phyloP scores from a whole-genome alignment of 2,113 vertebrate species.

The Tangachromis dhanisi region DNA sequence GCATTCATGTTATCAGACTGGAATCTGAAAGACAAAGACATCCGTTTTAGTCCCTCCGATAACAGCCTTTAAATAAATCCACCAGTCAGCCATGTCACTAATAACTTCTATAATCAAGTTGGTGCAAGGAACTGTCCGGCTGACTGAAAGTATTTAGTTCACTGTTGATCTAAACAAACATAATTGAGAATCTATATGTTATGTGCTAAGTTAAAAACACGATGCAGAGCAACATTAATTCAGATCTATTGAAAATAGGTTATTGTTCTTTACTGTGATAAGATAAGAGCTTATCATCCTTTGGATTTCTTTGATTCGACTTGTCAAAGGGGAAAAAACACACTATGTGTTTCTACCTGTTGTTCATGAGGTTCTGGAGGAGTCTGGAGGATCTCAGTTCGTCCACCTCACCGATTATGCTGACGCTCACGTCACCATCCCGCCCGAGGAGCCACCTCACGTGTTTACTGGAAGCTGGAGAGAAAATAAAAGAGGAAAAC shows the following conservation, averaged over 20 bases:
- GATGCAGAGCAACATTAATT: background rate
- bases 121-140: background rate
- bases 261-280: background rate
- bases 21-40: conserved; percentile 49
- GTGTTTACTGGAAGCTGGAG: conserved; percentile 58
- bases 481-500: background rate
- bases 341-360: conserved; percentile 19
- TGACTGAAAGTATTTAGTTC: background rate
- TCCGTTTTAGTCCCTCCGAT: conserved; percentile 5
- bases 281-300: background rate
- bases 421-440: conserved; percentile 71
- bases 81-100: conserved; percentile 10
- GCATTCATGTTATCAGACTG: conserved; percentile 29
- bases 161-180: background rate
- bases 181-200: background rate
- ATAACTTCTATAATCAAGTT: conserved; percentile 17
- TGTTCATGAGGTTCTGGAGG: conserved; percentile 51
- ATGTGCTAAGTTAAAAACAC: background rate
- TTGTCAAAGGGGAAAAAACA: background rate
- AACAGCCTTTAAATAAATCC: conserved; percentile 19
- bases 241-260: background rate
- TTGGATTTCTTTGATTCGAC: background rate
- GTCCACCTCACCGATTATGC: conserved; percentile 65
- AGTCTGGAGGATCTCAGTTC: conserved; percentile 62
- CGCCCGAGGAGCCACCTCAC: conserved; percentile 72